phyloP scores from a whole-genome alignment of 2,888 invertebrate species.

The Pristionchus exspectatus region DNA sequence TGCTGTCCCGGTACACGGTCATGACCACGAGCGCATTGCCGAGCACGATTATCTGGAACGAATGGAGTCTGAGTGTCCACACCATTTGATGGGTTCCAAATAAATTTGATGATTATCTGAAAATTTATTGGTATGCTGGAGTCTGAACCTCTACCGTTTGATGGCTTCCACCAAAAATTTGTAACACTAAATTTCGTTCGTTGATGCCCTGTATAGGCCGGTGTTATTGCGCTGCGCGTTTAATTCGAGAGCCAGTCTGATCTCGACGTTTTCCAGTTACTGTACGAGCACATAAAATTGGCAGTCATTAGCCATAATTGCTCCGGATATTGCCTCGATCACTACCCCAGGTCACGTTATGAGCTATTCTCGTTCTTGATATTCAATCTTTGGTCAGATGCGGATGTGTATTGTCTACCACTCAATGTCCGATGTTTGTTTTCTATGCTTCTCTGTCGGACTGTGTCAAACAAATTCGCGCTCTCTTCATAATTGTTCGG shows the following conservation, averaged over 20 bases:
- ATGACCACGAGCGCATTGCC: constrained; percentile 77
- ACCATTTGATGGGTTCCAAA: neutral
- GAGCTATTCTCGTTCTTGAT: neutral
- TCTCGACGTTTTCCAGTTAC: neutral
- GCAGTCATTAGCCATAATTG: neutral
- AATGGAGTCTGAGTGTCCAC: too few species aligned
- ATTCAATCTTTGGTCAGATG: neutral
- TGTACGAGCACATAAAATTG: neutral
- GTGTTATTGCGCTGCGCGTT: neutral
- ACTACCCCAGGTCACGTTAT: neutral
- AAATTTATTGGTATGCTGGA: neutral
- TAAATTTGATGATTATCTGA: constrained; percentile 72
- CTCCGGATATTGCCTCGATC: neutral
- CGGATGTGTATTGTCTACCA: too few species aligned
- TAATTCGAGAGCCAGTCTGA: neutral
- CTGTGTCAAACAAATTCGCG: neutral
- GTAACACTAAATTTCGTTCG: neutral
- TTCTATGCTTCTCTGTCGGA: neutral
- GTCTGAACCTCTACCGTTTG: neutral
- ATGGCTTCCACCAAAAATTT: neutral
- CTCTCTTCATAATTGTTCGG: constrained; percentile 34
- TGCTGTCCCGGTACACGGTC: constrained; percentile 76
- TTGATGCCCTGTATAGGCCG: neutral
- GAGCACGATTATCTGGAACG: constrained; percentile 74
- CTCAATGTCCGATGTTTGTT: neutral